These are phyloP conservation scores for Scyliorhinus canicula DNA, from an alignment of 2,797 vertebrate species.

Conservation along the genomic window DNA sequence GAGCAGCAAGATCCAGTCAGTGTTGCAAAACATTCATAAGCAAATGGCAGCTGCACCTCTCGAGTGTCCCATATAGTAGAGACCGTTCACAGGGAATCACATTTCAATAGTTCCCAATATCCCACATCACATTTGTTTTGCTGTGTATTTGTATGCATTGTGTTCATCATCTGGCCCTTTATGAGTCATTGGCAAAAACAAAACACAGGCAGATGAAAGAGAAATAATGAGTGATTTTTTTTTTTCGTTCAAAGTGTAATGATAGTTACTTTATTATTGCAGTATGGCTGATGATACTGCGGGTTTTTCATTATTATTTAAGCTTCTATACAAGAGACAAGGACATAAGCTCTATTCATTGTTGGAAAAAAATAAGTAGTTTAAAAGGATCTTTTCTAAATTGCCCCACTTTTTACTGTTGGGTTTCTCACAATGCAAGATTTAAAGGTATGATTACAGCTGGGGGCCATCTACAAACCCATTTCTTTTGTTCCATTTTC, in stretches of 20 bases:
- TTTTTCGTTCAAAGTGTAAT: neutral
- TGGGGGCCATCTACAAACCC: slow-evolving; percentile 36
- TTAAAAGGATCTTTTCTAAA: slow-evolving; percentile 37
- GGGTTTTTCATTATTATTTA: slow-evolving; percentile 1
- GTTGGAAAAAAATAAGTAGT: slow-evolving; percentile 14
- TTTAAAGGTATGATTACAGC: slow-evolving; percentile 38
- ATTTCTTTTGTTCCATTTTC: slow-evolving; percentile 39
- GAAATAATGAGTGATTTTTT: slow-evolving; percentile 20
- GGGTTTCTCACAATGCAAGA: slow-evolving; percentile 36
- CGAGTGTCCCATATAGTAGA: slow-evolving; percentile 18
- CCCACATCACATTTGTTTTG: slow-evolving; percentile 42
- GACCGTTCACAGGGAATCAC: slow-evolving; percentile 34
- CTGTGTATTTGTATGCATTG: slow-evolving; percentile 37
- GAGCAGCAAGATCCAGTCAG: slow-evolving; percentile 39
- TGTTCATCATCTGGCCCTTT: slow-evolving; percentile 33
- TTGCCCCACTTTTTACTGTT: slow-evolving; percentile 38
- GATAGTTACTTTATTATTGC: slow-evolving; percentile 9
- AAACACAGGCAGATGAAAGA: slow-evolving; percentile 15
- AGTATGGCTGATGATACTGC: neutral
- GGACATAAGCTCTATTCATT: slow-evolving; percentile 20
- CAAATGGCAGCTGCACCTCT: slow-evolving; percentile 21
- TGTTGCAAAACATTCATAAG: neutral
- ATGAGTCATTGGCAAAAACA: slow-evolving; percentile 21
- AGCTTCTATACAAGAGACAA: slow-evolving; percentile 19
- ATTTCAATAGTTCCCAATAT: slow-evolving; percentile 40